Evolutionary conservation across 2,113 vertebrate species (phyloP).

Genomic region (cat (Felis catus)): F.catus_Fca126_mat1.0 CM031417.1:142823001-142823500

Average conservation of each 20-base stretch:
- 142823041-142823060: neutral
- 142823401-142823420: neutral
- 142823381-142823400: neutral
- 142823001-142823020: neutral
- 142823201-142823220: neutral
- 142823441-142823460: neutral
- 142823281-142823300: neutral
- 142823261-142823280: neutral
- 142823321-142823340: rapidly evolving
- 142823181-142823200: neutral
- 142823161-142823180: neutral
- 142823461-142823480: neutral
- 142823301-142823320: too few relatives aligned
- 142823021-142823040: neutral
- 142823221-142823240: too few relatives aligned
- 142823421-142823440: neutral
- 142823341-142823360: rapidly evolving
- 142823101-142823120: neutral
- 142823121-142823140: neutral
- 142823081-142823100: neutral
- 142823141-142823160: neutral
- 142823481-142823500: neutral
- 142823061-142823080: neutral
- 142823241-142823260: neutral
- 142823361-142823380: neutral